A percentile compares a stretch with the other conserved stretches of the same genome.
Evolutionary conservation across 2,113 vertebrate genomes (phyloP).

Genomic region (Megaleporinus macrocephalus): DNA sequence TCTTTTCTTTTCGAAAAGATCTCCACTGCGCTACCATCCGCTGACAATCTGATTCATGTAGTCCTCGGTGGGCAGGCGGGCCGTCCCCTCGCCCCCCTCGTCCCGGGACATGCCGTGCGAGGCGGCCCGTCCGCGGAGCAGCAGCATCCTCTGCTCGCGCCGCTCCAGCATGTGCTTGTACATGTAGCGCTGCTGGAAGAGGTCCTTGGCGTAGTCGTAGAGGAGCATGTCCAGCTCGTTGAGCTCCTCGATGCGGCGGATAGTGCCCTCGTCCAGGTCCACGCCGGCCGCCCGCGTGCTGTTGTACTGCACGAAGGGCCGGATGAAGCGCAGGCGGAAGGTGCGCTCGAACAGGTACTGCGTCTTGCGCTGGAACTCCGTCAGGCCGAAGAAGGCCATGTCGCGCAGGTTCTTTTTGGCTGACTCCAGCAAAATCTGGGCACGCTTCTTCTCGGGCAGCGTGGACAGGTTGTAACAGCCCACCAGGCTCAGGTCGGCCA

Average conservation of each 20-base stretch:
- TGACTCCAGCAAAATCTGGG: slow-evolving; percentile 93
- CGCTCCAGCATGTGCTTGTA: slow-evolving; percentile 92
- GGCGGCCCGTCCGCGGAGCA: slow-evolving; percentile 84
- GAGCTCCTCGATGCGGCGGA: slow-evolving; percentile 93
- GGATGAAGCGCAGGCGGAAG: slow-evolving; percentile 96
- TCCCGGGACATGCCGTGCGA: slow-evolving; percentile 62
- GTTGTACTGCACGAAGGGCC: slow-evolving; percentile 98
- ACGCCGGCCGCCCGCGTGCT: slow-evolving; percentile 94
- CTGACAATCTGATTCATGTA: slow-evolving; percentile 99
- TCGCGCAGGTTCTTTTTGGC: slow-evolving; percentile 98
- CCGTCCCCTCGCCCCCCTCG: slow-evolving; percentile 59
- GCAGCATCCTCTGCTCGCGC: slow-evolving; percentile 87
- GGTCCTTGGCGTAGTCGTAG: slow-evolving; percentile 97
- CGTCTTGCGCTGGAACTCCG: slow-evolving; percentile 98
- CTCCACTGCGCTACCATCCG: slow-evolving; percentile 87
- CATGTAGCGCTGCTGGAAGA: slow-evolving; percentile 98
- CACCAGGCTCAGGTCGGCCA: slow-evolving; percentile 95
- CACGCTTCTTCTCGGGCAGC: slow-evolving; percentile 90
- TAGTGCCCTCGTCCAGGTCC: slow-evolving; percentile 88
- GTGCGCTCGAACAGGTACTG: slow-evolving; percentile 98
- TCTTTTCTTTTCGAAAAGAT: slow-evolving; percentile 28
- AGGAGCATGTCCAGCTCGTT: slow-evolving; percentile 98
- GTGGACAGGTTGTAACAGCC: slow-evolving; percentile 99
- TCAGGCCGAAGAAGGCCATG: slow-evolving; percentile 98
- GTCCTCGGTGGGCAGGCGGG: slow-evolving; percentile 94